These are phyloP conservation scores for Lampris megalopsis DNA, from an alignment of 2,113 vertebrate genomes.

Conservation along the genomic window DNA sequence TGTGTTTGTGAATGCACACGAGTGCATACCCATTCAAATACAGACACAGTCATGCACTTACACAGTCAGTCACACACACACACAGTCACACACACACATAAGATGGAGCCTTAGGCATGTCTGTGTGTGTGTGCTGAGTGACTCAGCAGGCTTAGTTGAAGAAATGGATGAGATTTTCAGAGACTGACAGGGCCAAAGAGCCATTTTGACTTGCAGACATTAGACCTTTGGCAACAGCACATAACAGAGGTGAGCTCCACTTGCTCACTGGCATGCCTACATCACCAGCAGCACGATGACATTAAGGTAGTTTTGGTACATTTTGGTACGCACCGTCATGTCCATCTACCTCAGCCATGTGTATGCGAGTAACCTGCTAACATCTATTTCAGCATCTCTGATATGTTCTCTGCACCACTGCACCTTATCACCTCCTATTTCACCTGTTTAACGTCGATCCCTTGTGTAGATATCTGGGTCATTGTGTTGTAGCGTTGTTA, in stretches of 20 bases:
- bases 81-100: background rate
- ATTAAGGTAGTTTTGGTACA: background rate
- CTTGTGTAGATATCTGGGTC: too few relatives aligned
- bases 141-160: conserved; percentile 45
- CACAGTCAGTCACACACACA: background rate
- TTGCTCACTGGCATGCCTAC: background rate
- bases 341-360: too few relatives aligned
- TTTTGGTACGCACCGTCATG: too few relatives aligned
- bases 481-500: too few relatives aligned
- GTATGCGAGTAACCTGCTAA: too few relatives aligned
- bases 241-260: conserved; percentile 35
- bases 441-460: too few relatives aligned
- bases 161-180: conserved; percentile 40
- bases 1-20: background rate
- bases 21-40: too few relatives aligned
- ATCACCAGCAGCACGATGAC: background rate
- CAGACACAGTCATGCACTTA: background rate
- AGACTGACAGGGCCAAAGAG: conserved; percentile 34
- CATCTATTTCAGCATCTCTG: too few relatives aligned
- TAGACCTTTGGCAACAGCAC: conserved; percentile 5
- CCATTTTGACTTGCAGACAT: conserved; percentile 22
- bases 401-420: too few relatives aligned
- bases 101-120: conserved; percentile 1
- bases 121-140: background rate
- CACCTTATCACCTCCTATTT: too few relatives aligned